Percentiles rank a stretch among this genome's conserved stretches.
These are phyloP conservation scores for Eupeodes latifasciatus DNA, from an alignment of 2,888 invertebrate genomes.

Conservation along the genomic window DNA sequence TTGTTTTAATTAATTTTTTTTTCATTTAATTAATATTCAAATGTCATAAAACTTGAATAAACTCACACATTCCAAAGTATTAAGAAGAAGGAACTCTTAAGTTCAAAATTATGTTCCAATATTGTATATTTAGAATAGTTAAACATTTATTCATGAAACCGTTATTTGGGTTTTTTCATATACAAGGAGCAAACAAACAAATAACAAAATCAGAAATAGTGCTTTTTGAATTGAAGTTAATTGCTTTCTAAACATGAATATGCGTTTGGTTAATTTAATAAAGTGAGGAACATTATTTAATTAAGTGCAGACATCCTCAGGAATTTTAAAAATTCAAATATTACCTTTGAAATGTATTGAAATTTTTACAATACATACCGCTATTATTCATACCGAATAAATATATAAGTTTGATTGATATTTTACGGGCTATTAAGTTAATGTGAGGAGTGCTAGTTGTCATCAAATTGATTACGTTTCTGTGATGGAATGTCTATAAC, in stretches of 20 bases:
- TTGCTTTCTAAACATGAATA: too few relatives aligned
- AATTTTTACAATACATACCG: slow-evolving; percentile 30
- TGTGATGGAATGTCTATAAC: slow-evolving; percentile 18
- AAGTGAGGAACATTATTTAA: neutral
- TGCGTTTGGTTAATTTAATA: slow-evolving; percentile 1
- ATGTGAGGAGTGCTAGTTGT: slow-evolving; percentile 18
- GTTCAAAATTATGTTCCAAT: too few relatives aligned
- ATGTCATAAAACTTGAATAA: too few relatives aligned
- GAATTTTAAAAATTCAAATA: neutral
- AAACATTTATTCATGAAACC: too few relatives aligned
- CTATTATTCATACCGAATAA: neutral
- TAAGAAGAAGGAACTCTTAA: too few relatives aligned
- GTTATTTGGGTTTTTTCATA: too few relatives aligned
- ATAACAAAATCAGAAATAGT: neutral
- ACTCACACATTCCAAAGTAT: too few relatives aligned
- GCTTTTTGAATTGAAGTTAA: neutral
- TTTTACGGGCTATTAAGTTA: slow-evolving; percentile 11
- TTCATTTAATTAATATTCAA: too few relatives aligned
- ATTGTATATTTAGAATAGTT: too few relatives aligned
- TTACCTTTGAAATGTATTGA: neutral
- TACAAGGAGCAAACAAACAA: too few relatives aligned
- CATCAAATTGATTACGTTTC: slow-evolving; percentile 10
- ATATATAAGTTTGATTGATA: neutral
- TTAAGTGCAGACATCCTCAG: neutral
- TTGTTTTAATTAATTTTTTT: too few relatives aligned